Conservation (phyloP, 2,113 vertebrate species). For the Alligator mississippiensis region DNA sequence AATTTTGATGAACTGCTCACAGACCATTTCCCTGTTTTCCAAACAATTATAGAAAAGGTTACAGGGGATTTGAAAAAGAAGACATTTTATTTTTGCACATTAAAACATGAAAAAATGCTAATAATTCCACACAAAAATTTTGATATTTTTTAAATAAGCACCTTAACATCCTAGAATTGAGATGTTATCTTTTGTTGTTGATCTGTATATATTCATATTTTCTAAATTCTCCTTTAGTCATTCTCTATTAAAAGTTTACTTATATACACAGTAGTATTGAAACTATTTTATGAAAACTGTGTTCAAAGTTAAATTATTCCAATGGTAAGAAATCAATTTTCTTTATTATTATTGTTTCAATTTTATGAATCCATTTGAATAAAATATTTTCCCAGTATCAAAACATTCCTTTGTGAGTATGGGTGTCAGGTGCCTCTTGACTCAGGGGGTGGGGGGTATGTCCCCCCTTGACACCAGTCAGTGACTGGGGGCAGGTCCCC, state of each 20-base stretch:
- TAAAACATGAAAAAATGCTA: neutral
- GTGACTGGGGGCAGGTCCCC: too few relatives aligned
- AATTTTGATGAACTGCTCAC: neutral
- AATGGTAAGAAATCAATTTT: neutral
- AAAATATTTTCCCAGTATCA: neutral
- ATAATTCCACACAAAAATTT: neutral
- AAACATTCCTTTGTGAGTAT: neutral
- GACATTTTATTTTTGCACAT: neutral
- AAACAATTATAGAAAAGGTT: neutral
- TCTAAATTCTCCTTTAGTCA: neutral
- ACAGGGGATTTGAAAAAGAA: neutral
- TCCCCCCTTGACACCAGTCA: too few relatives aligned
- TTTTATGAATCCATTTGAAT: neutral
- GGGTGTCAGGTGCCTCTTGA: too few relatives aligned
- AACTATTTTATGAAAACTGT: neutral
- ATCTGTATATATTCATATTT: neutral
- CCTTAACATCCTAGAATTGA: neutral
- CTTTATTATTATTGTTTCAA: neutral
- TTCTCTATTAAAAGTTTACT: neutral
- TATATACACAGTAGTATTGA: neutral
- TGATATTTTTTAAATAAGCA: neutral
- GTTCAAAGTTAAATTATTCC: too few relatives aligned
- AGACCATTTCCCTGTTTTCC: neutral
- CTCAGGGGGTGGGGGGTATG: too few relatives aligned
- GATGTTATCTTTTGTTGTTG: neutral